A percentile compares a stretch with the other conserved stretches of the same genome.
These are phyloP conservation scores for Micropterix aruncella DNA, from an alignment of 2,888 invertebrate genomes.

Conservation along the genomic window DNA sequence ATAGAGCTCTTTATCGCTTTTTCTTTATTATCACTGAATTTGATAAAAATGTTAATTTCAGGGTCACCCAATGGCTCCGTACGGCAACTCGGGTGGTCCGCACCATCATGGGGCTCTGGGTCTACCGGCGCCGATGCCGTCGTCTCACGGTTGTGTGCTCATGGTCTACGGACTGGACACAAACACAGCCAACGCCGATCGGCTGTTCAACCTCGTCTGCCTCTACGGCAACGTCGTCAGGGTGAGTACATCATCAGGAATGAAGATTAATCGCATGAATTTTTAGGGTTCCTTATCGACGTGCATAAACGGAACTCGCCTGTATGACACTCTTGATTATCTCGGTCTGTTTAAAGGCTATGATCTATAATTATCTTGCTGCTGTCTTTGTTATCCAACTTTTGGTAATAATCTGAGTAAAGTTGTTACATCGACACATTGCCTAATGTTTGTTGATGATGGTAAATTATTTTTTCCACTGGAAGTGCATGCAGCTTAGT, in stretches of 20 bases:
- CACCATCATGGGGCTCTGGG: slow-evolving; percentile 17
- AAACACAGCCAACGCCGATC: slow-evolving; percentile 87
- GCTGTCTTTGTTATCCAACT: too few species aligned
- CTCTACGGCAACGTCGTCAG: slow-evolving; percentile 96
- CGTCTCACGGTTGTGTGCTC: slow-evolving; percentile 62
- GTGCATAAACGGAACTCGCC: too few species aligned
- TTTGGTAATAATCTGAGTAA: too few species aligned
- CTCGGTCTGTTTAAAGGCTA: too few species aligned
- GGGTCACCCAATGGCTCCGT: slow-evolving; percentile 35
- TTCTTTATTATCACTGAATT: background rate
- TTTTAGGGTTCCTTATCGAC: too few species aligned
- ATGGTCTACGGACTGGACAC: slow-evolving; percentile 97
- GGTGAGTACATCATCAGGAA: too few species aligned
- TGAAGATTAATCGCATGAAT: too few species aligned
- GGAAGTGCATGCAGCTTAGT: slow-evolving; percentile 2
- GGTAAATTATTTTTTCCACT: slow-evolving; percentile 8
- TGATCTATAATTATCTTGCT: too few species aligned
- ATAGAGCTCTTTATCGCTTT: slow-evolving; percentile 16
- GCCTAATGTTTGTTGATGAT: too few species aligned
- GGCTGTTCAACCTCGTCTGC: slow-evolving; percentile 96
- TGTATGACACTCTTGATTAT: too few species aligned
- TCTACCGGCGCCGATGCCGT: slow-evolving; percentile 11
- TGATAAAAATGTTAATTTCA: background rate
- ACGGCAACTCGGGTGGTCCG: slow-evolving; percentile 14
- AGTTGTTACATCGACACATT: too few species aligned